A percentile compares a stretch with the other conserved stretches of the same genome.
These are phyloP conservation scores for Dryomyza anilis DNA, from an alignment of 2,888 invertebrate genomes.

Conservation along the genomic window DNA sequence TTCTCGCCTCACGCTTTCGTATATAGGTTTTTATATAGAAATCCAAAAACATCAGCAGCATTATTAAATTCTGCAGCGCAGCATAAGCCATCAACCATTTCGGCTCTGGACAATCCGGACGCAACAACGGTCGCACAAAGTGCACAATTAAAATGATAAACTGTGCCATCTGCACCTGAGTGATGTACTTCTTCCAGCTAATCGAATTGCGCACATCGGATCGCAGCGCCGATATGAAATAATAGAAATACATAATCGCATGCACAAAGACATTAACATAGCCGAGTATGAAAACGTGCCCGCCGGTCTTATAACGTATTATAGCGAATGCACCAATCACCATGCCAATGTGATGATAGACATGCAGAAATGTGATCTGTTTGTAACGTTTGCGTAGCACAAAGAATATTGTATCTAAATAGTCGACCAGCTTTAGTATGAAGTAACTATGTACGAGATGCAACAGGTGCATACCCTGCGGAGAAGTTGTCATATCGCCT, in stretches of 20 bases:
- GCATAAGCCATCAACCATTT: slow-evolving; percentile 49
- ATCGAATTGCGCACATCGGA: slow-evolving; percentile 72
- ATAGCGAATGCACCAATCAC: slow-evolving; percentile 67
- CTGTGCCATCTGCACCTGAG: slow-evolving; percentile 78
- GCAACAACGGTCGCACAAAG: slow-evolving; percentile 61
- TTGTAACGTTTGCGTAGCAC: slow-evolving; percentile 71
- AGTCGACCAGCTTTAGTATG: slow-evolving; percentile 68
- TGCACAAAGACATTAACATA: slow-evolving; percentile 78
- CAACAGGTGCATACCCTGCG: background rate
- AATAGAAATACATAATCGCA: slow-evolving; percentile 81
- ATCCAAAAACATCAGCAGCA: slow-evolving; percentile 17
- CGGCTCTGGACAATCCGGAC: slow-evolving; percentile 67
- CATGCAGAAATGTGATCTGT: slow-evolving; percentile 73
- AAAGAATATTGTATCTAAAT: slow-evolving; percentile 73
- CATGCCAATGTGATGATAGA: slow-evolving; percentile 74
- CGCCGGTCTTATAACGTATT: slow-evolving; percentile 67
- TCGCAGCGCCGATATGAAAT: slow-evolving; percentile 73
- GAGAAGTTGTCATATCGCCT: background rate
- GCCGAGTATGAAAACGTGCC: slow-evolving; percentile 70
- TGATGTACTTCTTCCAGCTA: slow-evolving; percentile 80
- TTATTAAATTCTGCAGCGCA: background rate
- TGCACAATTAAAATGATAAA: slow-evolving; percentile 67
- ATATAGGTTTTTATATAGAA: slow-evolving; percentile 20
- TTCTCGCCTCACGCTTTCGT: background rate
- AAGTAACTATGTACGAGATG: slow-evolving; percentile 64